Evolutionary conservation across 2,888 invertebrate species (phyloP).

Genomic region (Heteromurus nitidus): DNA sequence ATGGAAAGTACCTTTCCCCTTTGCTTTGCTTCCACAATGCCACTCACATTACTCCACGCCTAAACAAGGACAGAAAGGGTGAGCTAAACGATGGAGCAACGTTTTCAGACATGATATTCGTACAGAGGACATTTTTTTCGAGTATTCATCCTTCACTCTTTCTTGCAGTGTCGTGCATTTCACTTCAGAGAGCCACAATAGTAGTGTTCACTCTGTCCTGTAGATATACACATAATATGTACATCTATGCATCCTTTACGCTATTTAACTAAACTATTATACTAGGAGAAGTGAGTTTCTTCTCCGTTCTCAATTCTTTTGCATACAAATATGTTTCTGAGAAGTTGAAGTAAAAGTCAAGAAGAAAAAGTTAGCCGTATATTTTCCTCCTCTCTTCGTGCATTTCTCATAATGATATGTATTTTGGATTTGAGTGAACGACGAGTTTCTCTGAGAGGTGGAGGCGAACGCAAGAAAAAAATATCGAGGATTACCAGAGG

Average conservation of each 20-base stretch:
- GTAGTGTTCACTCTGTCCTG: too few species aligned
- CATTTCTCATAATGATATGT: constrained; percentile 8
- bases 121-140: constrained; percentile 14
- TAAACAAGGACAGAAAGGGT: constrained; percentile 3
- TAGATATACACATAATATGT: too few species aligned
- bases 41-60: too few species aligned
- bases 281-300: too few species aligned
- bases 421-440: not conserved
- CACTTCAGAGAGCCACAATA: too few species aligned
- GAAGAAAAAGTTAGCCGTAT: too few species aligned
- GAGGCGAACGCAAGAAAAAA: not conserved
- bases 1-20: constrained; percentile 3
- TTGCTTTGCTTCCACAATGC: not conserved
- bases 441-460: not conserved
- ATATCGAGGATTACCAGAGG: constrained; percentile 2
- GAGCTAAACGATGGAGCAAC: not conserved
- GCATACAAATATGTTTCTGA: too few species aligned
- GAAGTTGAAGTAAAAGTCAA: too few species aligned
- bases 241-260: too few species aligned
- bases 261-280: too few species aligned
- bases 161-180: too few species aligned
- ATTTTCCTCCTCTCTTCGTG: not conserved
- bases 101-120: constrained; percentile 18
- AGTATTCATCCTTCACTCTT: constrained; percentile 4
- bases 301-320: too few species aligned